Conservation (phyloP, 1,140 invertebrate species). For the Heliconius hewitsoni region DNA sequence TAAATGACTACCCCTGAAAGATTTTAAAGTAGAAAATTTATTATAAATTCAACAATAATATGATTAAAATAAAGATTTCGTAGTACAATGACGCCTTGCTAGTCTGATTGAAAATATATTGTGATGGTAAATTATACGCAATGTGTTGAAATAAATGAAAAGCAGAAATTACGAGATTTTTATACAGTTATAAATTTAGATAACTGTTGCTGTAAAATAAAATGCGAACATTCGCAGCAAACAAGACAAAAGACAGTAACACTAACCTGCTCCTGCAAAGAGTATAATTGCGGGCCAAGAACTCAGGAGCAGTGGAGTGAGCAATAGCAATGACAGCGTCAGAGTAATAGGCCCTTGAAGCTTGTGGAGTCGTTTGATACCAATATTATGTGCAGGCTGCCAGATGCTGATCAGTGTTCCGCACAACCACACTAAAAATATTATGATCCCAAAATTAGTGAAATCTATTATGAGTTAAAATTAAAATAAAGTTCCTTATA, state of each 20-base stretch:
- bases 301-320: constrained; percentile 72
- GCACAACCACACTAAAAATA: constrained; percentile 63
- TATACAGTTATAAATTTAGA: neutral
- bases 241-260: neutral
- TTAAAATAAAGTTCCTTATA: too few species aligned
- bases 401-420: constrained; percentile 65
- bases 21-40: neutral
- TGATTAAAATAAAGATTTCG: neutral
- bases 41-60: neutral
- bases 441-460: neutral
- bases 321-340: constrained; percentile 62
- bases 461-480: too few species aligned
- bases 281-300: constrained; percentile 80
- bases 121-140: too few species aligned
- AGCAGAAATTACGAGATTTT: neutral
- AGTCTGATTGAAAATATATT: neutral
- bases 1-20: constrained; percentile 75
- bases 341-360: constrained; percentile 64
- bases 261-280: constrained; percentile 72
- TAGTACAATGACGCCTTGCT: neutral
- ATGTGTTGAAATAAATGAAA: neutral
- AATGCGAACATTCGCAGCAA: too few species aligned
- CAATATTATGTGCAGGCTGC: constrained; percentile 70
- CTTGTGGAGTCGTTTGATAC: constrained; percentile 54
- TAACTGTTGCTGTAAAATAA: neutral